Conservation (phyloP, 2,888 invertebrate species). For the Pantelozetes paolii region DNA sequence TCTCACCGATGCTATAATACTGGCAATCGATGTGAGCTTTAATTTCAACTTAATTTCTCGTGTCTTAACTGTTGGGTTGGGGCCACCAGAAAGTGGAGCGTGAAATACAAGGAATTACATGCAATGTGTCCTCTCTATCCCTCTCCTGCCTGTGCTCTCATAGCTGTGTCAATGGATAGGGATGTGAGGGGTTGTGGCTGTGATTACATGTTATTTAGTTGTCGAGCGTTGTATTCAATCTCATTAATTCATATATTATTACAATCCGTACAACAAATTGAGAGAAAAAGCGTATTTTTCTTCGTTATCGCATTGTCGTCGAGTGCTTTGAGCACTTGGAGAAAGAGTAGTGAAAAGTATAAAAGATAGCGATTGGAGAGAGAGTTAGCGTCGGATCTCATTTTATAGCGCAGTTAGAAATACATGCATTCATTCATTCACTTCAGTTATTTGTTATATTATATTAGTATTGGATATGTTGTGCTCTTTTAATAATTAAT, state of each 20-base stretch:
- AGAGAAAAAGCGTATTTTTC: constrained; percentile 35
- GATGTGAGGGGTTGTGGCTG: constrained; percentile 30
- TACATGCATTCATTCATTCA: background rate
- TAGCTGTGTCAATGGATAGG: background rate
- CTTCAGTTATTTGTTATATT: background rate
- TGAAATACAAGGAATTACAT: constrained; percentile 25
- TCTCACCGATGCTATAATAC: background rate
- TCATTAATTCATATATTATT: constrained; percentile 38
- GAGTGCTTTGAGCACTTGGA: background rate
- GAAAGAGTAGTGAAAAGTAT: background rate
- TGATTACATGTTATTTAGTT: constrained; percentile 37
- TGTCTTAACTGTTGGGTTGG: background rate
- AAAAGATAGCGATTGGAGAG: background rate
- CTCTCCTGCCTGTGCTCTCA: background rate
- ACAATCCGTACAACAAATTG: constrained; percentile 34
- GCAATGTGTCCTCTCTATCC: constrained; percentile 4
- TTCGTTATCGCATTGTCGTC: constrained; percentile 37
- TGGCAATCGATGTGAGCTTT: background rate
- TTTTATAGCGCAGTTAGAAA: constrained; percentile 4
- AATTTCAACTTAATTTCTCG: background rate
- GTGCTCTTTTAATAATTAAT: constrained; percentile 38
- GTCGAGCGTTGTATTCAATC: constrained; percentile 32
- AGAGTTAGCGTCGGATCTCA: background rate
- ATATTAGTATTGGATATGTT: background rate
- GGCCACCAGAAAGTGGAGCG: constrained; percentile 28